phyloP scores from a whole-genome alignment of 2,888 invertebrate genomes.

The Rugalucina vietnamica region DNA sequence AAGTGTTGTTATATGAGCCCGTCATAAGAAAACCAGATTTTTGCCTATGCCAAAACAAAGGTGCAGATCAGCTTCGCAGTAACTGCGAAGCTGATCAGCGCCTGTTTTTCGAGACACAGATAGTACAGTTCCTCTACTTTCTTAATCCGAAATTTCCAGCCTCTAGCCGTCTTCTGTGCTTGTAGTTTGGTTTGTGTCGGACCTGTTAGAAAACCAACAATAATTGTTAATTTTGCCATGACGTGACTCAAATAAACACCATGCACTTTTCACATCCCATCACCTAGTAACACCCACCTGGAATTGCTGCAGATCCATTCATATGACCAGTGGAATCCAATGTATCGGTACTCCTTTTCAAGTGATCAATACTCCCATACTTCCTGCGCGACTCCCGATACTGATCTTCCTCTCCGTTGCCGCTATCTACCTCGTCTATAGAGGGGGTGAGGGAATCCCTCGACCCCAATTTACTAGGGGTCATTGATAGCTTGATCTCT shows the following conservation, averaged over 20 bases:
- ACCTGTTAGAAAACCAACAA: not conserved
- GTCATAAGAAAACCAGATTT: too few relatives aligned
- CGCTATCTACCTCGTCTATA: constrained; percentile 69
- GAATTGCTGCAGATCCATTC: constrained; percentile 40
- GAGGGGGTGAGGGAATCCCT: constrained; percentile 69
- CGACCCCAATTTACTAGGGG: constrained; percentile 75
- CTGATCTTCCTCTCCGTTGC: constrained; percentile 63
- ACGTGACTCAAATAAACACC: too few relatives aligned
- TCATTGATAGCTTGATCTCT: constrained; percentile 81
- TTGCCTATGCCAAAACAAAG: too few relatives aligned
- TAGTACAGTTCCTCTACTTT: too few relatives aligned
- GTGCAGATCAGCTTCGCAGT: too few relatives aligned
- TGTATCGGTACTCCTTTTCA: constrained; percentile 59
- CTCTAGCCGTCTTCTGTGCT: too few relatives aligned
- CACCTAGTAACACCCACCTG: constrained; percentile 6
- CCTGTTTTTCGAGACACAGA: too few relatives aligned
- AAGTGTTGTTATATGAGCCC: too few relatives aligned
- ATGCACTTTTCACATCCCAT: not conserved
- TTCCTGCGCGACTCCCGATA: constrained; percentile 35
- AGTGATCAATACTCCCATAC: constrained; percentile 63
- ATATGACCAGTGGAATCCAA: constrained; percentile 53
- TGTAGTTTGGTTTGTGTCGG: too few relatives aligned
- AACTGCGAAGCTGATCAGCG: too few relatives aligned
- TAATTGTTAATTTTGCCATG: too few relatives aligned
- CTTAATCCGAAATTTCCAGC: too few relatives aligned